A percentile compares a stretch with the other conserved stretches of the same genome.
Evolutionary conservation across 1,140 invertebrate genomes (phyloP).

Genomic region (Rhyzopertha dominica): DNA sequence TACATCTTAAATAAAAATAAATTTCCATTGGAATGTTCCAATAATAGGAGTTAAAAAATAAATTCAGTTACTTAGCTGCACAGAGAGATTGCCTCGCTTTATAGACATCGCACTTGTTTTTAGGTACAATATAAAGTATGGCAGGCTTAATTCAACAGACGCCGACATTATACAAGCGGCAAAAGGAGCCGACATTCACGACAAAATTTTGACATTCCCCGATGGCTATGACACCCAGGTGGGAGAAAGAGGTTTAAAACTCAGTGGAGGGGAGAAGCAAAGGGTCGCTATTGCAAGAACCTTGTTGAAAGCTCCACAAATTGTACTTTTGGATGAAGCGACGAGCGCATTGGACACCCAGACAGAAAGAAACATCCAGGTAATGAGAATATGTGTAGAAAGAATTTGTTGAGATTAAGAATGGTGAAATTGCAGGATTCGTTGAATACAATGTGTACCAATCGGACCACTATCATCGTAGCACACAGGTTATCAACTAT

Average conservation of each 20-base stretch:
- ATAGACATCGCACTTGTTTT: too few species aligned
- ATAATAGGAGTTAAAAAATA: too few species aligned
- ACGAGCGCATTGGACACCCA: slow-evolving; percentile 81
- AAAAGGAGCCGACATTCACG: slow-evolving; percentile 89
- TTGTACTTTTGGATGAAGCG: slow-evolving; percentile 83
- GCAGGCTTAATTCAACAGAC: slow-evolving; percentile 69
- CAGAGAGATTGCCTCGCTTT: too few species aligned
- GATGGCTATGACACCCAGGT: slow-evolving; percentile 82
- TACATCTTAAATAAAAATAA: too few species aligned
- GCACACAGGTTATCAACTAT: slow-evolving; percentile 91
- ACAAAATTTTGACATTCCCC: slow-evolving; percentile 84
- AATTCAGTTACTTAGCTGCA: too few species aligned
- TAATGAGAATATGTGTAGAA: slow-evolving; percentile 26
- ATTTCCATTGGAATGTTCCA: too few species aligned
- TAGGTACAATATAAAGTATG: slow-evolving; percentile 95
- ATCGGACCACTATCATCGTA: slow-evolving; percentile 87
- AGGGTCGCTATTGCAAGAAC: slow-evolving; percentile 89
- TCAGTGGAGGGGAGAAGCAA: slow-evolving; percentile 91
- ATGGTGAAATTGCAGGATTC: slow-evolving; percentile 49
- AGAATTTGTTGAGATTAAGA: background rate
- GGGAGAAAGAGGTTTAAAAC: slow-evolving; percentile 70
- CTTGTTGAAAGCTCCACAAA: slow-evolving; percentile 73
- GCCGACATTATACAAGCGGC: slow-evolving; percentile 85
- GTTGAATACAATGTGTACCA: slow-evolving; percentile 68
- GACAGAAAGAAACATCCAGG: slow-evolving; percentile 78